Conservation (phyloP, 2,113 vertebrate genomes). For the Halcyon malimbica region DNA sequence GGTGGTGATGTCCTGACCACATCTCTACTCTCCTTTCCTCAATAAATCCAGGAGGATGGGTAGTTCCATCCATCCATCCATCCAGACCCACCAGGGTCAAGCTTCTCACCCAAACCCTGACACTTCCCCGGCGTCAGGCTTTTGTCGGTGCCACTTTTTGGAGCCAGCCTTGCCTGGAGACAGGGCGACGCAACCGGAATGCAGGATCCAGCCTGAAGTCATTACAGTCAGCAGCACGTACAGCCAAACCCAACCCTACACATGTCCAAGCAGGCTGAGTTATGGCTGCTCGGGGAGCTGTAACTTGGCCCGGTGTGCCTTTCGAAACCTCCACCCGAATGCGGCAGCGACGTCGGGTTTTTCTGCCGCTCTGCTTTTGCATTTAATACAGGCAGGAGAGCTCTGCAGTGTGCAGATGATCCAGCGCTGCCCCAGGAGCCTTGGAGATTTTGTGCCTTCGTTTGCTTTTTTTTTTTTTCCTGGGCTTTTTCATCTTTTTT, state of each 20-base stretch:
- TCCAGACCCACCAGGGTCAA: too few species aligned
- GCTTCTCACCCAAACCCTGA: too few species aligned
- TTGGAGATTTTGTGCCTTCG: background rate
- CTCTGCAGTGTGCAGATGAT: background rate
- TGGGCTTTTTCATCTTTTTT: background rate
- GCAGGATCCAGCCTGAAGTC: background rate
- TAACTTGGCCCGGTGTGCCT: background rate
- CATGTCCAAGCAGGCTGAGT: conserved; percentile 25
- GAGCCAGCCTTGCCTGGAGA: background rate
- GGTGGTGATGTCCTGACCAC: rapidly evolving
- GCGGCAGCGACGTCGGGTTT: background rate
- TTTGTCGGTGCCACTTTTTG: background rate
- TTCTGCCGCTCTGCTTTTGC: background rate
- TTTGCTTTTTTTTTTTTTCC: background rate
- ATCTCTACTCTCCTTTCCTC: background rate
- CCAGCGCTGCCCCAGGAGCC: background rate
- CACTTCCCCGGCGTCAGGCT: too few species aligned
- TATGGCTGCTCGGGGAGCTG: background rate
- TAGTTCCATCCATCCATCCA: too few species aligned
- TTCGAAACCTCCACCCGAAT: background rate
- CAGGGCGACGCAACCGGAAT: background rate
- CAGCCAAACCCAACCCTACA: background rate
- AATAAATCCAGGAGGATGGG: background rate
- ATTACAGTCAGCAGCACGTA: background rate
- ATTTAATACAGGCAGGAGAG: background rate